phyloP scores from a whole-genome alignment of 92 coral and sea anemone species.

The Zoanthus sociatus region DNA sequence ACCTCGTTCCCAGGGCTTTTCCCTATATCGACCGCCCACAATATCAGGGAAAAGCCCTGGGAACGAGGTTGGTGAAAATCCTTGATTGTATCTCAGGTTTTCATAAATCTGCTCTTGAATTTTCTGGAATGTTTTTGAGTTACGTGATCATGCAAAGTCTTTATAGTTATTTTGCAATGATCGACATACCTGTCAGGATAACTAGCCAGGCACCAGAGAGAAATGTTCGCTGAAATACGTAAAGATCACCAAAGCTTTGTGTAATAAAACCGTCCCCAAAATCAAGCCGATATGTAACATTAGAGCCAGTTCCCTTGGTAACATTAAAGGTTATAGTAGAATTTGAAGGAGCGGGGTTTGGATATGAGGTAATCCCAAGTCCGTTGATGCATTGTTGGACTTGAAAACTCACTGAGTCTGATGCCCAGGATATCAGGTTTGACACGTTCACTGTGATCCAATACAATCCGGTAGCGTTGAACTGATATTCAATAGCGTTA shows the following conservation, averaged over 20 bases:
- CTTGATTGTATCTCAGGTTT: no score
- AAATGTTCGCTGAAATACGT: conserved; percentile 75
- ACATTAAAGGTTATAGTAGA: conserved; percentile 74
- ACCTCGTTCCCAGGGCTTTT: no score
- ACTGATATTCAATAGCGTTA: conserved; percentile 60
- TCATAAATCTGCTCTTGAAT: no score
- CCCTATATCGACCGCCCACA: no score
- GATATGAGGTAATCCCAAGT: conserved; percentile 70
- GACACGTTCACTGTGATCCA: conserved; percentile 75
- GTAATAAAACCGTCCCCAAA: conserved; percentile 81
- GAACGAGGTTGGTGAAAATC: no score
- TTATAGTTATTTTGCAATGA: not conserved
- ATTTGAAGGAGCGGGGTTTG: conserved; percentile 89
- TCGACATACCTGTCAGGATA: conserved; percentile 52
- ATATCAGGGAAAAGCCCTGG: no score
- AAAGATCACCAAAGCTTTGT: conserved; percentile 48
- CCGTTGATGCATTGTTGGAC: conserved; percentile 80
- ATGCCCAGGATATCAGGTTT: conserved; percentile 73
- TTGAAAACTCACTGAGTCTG: conserved; percentile 57
- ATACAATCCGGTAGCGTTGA: conserved; percentile 67
- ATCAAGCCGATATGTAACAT: conserved; percentile 73
- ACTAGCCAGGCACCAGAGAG: conserved; percentile 76
- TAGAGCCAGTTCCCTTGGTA: conserved; percentile 76
- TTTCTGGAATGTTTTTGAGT: no score
- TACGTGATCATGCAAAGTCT: no score